Percentiles rank a stretch among this genome's conserved stretches.
Evolutionary conservation across 2,797 vertebrate genomes (phyloP).

Genomic region (Onychomys torridus): DNA sequence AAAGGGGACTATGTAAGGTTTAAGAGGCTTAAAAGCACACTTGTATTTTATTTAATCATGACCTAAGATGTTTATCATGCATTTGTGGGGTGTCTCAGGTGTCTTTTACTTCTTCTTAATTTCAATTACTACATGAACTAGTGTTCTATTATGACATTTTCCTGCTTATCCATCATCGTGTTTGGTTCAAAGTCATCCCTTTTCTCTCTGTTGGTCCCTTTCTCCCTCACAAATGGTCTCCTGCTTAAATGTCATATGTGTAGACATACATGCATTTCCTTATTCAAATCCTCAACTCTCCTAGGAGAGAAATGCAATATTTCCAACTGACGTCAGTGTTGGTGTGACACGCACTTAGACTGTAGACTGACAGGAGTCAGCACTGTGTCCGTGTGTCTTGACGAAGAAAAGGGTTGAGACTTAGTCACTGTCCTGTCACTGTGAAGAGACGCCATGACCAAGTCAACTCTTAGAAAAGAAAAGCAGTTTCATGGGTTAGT

Average conservation of each 20-base stretch:
- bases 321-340: not conserved
- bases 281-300: not conserved
- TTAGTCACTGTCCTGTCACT: not conserved
- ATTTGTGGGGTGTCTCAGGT: not conserved
- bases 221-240: not conserved
- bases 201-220: not conserved
- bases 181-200: not conserved
- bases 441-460: not conserved
- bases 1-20: constrained; percentile 23
- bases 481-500: not conserved
- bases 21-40: not conserved
- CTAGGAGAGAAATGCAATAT: not conserved
- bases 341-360: not conserved
- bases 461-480: not conserved
- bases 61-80: not conserved
- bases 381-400: not conserved
- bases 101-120: not conserved
- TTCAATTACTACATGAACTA: not conserved
- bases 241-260: not conserved
- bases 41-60: not conserved
- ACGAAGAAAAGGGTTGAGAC: not conserved
- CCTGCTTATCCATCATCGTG: too few species aligned
- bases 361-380: not conserved
- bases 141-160: not conserved
- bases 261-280: too few species aligned